These are phyloP conservation scores for Sitobion miscanthi DNA, from an alignment of 1,140 invertebrate species.

Conservation along the genomic window DNA sequence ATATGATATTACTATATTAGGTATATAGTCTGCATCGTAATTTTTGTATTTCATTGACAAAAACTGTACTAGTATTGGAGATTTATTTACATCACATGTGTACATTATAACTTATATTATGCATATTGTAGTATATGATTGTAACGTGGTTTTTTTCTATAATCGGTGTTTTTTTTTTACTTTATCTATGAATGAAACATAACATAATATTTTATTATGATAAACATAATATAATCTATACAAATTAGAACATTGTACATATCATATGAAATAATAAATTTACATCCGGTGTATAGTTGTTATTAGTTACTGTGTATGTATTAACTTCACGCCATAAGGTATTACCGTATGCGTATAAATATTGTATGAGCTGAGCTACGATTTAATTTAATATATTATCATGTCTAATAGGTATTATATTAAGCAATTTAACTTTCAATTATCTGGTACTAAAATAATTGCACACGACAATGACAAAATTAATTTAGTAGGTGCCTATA, in stretches of 20 bases:
- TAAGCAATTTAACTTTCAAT: background rate
- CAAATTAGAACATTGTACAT: background rate
- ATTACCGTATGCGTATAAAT: background rate
- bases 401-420: background rate
- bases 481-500: background rate
- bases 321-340: background rate
- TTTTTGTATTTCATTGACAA: background rate
- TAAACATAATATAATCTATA: background rate
- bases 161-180: background rate
- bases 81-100: background rate
- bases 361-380: background rate
- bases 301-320: background rate
- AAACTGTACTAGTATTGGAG: background rate
- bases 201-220: background rate
- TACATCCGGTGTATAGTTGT: slow-evolving; percentile 34
- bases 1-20: too few species aligned
- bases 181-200: background rate
- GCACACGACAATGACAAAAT: background rate
- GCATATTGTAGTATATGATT: background rate
- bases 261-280: background rate
- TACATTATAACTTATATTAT: background rate
- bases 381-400: background rate
- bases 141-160: background rate
- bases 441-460: background rate
- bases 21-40: background rate